Percentiles rank a stretch among this genome's conserved stretches.
phyloP scores from a whole-genome alignment of 1,140 invertebrate genomes.

The Drosophila bocki region DNA sequence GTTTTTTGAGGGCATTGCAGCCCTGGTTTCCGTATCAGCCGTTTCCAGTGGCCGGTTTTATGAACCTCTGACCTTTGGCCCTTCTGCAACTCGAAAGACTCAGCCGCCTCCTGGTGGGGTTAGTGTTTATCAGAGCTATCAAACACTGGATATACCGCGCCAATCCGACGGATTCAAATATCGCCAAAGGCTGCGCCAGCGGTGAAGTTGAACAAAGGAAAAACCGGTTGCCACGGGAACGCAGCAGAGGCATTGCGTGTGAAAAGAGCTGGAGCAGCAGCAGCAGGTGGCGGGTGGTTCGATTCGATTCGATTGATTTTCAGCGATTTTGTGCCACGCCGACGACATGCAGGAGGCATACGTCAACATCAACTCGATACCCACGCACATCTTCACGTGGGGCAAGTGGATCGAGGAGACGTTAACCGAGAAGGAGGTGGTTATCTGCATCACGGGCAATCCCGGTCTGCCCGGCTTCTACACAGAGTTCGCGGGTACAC shows the following conservation, averaged over 20 bases:
- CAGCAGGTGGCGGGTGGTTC: conserved; percentile 6
- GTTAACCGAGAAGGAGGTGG: conserved; percentile 86
- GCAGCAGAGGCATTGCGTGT: conserved; percentile 16
- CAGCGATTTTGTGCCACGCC: conserved; percentile 57
- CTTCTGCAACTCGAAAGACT: conserved; percentile 1
- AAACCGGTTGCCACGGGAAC: conserved; percentile 64
- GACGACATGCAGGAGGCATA: conserved; percentile 86
- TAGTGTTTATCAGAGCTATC: conserved; percentile 33
- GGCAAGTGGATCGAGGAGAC: conserved; percentile 89
- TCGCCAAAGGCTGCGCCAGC: background rate
- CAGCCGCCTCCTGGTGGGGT: background rate
- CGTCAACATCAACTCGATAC: conserved; percentile 87
- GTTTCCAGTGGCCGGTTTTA: background rate
- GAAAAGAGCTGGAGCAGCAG: conserved; percentile 24
- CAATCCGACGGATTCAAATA: conserved; percentile 28
- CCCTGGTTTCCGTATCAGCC: conserved; percentile 28
- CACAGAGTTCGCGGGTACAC: conserved; percentile 88
- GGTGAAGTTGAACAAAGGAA: conserved; percentile 13
- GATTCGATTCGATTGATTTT: conserved; percentile 61
- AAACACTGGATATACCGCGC: conserved; percentile 31
- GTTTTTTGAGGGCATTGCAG: background rate
- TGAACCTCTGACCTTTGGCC: conserved; percentile 62
- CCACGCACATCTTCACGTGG: conserved; percentile 89
- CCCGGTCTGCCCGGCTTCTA: conserved; percentile 91
- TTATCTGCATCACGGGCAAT: conserved; percentile 89